A percentile compares a stretch with the other conserved stretches of the same genome.
phyloP scores from a whole-genome alignment of 2,888 invertebrate genomes.

The Drosophila subquinaria region DNA sequence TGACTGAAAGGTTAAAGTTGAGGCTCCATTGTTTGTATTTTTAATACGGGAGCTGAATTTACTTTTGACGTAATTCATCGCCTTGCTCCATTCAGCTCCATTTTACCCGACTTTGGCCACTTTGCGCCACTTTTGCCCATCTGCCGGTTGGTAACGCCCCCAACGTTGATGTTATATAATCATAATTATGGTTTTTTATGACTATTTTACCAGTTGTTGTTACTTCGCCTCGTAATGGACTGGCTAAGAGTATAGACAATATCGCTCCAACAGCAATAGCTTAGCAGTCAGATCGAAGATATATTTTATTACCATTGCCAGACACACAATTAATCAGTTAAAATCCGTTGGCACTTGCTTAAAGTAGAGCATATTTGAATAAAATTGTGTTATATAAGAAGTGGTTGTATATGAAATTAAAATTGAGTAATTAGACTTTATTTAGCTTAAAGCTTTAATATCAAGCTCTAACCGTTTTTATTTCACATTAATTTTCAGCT shows the following conservation, averaged over 20 bases:
- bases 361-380: neutral
- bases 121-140: neutral
- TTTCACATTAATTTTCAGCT: slow-evolving; percentile 12
- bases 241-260: neutral
- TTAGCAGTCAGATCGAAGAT: slow-evolving; percentile 40
- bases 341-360: slow-evolving; percentile 26
- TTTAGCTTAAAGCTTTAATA: too few species aligned
- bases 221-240: slow-evolving; percentile 1
- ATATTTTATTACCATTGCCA: slow-evolving; percentile 16
- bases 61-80: slow-evolving; percentile 35
- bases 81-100: slow-evolving; percentile 3
- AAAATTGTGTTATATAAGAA: too few species aligned
- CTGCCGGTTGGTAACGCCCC: slow-evolving; percentile 3
- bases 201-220: slow-evolving; percentile 33
- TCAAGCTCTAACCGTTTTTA: neutral
- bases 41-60: slow-evolving; percentile 30
- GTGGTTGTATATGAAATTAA: too few species aligned
- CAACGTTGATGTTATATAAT: slow-evolving; percentile 39
- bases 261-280: slow-evolving; percentile 18
- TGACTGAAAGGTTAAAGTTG: slow-evolving; percentile 69
- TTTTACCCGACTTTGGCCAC: neutral
- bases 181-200: slow-evolving; percentile 44
- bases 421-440: too few species aligned
- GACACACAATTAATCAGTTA: slow-evolving; percentile 24
- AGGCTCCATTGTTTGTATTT: slow-evolving; percentile 32